Conservation (phyloP, 1,140 invertebrate species). For the Procambarus virginalis region DNA sequence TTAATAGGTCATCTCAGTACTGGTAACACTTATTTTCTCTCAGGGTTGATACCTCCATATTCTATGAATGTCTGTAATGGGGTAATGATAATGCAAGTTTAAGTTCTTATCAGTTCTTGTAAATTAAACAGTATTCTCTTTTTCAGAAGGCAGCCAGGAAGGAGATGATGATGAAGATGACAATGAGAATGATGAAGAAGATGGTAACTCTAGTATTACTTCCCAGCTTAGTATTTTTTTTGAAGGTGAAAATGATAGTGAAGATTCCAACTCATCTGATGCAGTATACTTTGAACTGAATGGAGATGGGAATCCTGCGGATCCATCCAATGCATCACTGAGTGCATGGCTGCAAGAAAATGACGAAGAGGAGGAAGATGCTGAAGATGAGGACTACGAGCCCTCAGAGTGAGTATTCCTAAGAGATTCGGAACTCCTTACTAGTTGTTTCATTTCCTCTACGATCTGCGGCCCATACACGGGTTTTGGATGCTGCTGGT, state of each 20-base stretch:
- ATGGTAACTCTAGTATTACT: not conserved
- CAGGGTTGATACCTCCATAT: too few species aligned
- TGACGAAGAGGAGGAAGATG: conserved; percentile 44
- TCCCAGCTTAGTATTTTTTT: not conserved
- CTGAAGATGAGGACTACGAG: conserved; percentile 38
- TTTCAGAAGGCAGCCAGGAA: conserved; percentile 12
- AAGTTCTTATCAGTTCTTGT: too few species aligned
- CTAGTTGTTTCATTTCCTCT: not conserved
- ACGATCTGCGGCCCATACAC: not conserved
- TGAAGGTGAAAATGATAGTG: not conserved
- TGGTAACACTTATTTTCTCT: too few species aligned
- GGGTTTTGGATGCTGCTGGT: not conserved
- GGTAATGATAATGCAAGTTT: too few species aligned
- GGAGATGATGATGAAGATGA: conserved; percentile 15
- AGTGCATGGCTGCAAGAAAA: conserved; percentile 43
- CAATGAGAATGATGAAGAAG: conserved; percentile 16
- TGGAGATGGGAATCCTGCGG: conserved; percentile 66
- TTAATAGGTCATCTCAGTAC: too few species aligned
- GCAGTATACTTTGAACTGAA: conserved; percentile 74
- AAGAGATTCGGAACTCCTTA: too few species aligned
- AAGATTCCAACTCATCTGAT: conserved; percentile 22
- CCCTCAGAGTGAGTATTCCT: conserved; percentile 13
- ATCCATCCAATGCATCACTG: conserved; percentile 23
- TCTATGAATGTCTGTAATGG: too few species aligned
- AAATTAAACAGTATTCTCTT: not conserved